Evolutionary conservation across 2,888 invertebrate species (phyloP).

Genomic region (Catocala sponsa): DNA sequence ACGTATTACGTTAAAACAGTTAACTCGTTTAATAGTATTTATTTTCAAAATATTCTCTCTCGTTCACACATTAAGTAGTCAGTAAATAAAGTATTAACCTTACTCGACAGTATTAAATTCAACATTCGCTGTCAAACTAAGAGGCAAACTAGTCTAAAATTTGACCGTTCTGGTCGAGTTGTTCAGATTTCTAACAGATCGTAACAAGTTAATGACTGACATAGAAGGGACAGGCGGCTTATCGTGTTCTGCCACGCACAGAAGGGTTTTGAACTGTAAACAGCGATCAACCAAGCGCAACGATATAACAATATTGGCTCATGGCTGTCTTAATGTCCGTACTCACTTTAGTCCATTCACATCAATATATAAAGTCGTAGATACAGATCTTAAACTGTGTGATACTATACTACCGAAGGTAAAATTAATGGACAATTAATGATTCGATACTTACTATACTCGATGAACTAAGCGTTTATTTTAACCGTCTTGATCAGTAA

Average conservation of each 20-base stretch:
- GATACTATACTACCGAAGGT: too few species aligned
- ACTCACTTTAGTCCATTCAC: not conserved
- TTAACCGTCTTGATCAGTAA: too few species aligned
- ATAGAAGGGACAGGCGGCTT: slow-evolving; percentile 13
- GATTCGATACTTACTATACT: too few species aligned
- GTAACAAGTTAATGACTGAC: slow-evolving; percentile 12
- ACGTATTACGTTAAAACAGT: too few species aligned
- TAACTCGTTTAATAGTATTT: too few species aligned
- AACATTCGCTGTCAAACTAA: not conserved
- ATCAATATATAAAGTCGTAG: not conserved
- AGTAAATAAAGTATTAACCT: not conserved
- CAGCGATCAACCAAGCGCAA: not conserved
- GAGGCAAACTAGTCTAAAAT: not conserved
- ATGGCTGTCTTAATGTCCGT: not conserved
- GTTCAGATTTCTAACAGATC: slow-evolving; percentile 5
- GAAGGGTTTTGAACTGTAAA: slow-evolving; percentile 12
- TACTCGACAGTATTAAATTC: too few species aligned
- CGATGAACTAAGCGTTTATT: too few species aligned
- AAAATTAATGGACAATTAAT: too few species aligned
- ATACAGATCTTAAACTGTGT: too few species aligned
- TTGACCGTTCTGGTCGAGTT: not conserved
- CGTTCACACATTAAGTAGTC: not conserved
- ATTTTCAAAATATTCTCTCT: too few species aligned
- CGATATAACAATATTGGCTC: not conserved
- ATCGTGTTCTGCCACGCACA: slow-evolving; percentile 8